Evolutionary conservation across 2,113 vertebrate species (phyloP), one percentile per base, ranked within the genome.

Genomic region (Festucalex cinctus): DNA sequence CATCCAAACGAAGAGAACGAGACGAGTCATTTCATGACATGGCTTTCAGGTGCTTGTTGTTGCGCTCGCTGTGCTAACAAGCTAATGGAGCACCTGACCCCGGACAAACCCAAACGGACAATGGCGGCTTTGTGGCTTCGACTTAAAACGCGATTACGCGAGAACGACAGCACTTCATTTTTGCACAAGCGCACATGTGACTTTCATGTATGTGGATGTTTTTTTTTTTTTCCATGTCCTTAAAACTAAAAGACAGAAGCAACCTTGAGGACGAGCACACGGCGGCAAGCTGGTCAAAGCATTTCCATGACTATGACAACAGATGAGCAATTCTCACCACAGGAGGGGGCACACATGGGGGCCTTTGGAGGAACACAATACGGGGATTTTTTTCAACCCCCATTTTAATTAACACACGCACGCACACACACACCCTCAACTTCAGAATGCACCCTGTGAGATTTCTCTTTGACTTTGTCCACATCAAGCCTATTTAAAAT

Each of bases 221-320:
- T 19, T n/a, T n/a, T n/a, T n/a, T n/a, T n/a, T n/a, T n/a, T n/a
- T 9, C 19, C 46, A 19, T n/a, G 20, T 49, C 48, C 20, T n/a
- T 16, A 22, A 9, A n/a, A 26, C 20, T 51, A 71, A 77, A 73
- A 56, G 59, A 62, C 57, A 12, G 9, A 36, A 36, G 26, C 48
- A 22, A 22, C 54, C 26, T 17, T 28, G 54, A 1, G 54, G 53
- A 6, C 14, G 9, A 16, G 3, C 26, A 19, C 10, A 57, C 26
- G 14, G 8, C 4, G 10, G 6, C 36, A 22, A n/a, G 59, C 5
- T 13, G 59, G 66, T 77, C 78, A 66, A 80, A 64, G 69, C 78
- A 91, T 91, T 91, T 89, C 88, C 90, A 91, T 91, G 73, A 88
- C 86, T 88, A 89, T 89, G 78, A 86, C 80, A 83, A 73, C 87